These are phyloP conservation scores for Chlorops oryzae DNA, from an alignment of 1,140 invertebrate genomes.

Conservation along the genomic window DNA sequence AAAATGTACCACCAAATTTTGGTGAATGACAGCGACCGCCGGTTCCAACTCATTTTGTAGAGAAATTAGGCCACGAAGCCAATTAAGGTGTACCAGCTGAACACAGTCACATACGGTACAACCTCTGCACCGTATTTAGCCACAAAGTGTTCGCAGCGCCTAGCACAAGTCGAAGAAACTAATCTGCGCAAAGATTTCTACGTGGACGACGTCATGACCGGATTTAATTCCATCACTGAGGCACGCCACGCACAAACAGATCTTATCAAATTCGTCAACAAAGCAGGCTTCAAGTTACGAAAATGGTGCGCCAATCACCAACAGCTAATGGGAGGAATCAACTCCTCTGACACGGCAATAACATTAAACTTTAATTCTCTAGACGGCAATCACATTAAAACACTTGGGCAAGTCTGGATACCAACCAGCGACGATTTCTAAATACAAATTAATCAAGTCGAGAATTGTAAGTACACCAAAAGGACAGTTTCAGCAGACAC, in stretches of 20 bases:
- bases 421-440: too few relatives aligned
- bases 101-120: slow-evolving; percentile 38
- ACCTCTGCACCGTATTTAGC: slow-evolving; percentile 35
- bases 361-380: too few relatives aligned
- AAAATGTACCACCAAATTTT: slow-evolving; percentile 41
- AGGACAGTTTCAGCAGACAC: too few relatives aligned
- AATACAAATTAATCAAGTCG: too few relatives aligned
- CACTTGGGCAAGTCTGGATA: too few relatives aligned
- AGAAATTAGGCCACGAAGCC: slow-evolving; percentile 17
- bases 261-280: background rate
- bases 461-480: too few relatives aligned
- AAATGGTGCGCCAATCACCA: slow-evolving; percentile 7
- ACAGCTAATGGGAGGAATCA: too few relatives aligned
- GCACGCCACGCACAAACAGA: background rate
- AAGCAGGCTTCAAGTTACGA: background rate
- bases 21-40: slow-evolving; percentile 17
- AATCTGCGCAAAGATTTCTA: slow-evolving; percentile 29
- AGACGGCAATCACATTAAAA: too few relatives aligned
- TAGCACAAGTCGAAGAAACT: slow-evolving; percentile 22
- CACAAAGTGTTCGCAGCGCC: slow-evolving; percentile 30
- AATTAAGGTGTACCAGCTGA: slow-evolving; percentile 13
- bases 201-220: background rate
- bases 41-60: slow-evolving; percentile 44
- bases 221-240: background rate
- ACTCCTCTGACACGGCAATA: too few relatives aligned